Evolutionary conservation across 2,888 invertebrate genomes (phyloP), one percentile per base, ranked within the genome.

Genomic region (Campoletis raptor): DNA sequence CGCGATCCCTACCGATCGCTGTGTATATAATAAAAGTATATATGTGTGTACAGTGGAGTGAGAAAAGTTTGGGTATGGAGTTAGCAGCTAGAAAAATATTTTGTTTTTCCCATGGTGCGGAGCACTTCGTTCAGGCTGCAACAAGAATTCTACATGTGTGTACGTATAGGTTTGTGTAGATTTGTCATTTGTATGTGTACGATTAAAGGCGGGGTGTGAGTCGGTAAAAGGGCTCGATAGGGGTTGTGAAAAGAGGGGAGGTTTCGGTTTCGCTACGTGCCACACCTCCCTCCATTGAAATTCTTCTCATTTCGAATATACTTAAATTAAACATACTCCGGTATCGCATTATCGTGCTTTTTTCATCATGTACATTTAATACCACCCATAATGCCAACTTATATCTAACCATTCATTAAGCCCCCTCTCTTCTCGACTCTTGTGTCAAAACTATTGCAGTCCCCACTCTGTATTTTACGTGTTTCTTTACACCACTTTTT

Each of bases 381-480:
- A 80, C 82, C 76, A 70, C 78, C 87, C 88, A 78, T 91, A 91
- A 92, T 91, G 88, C 91, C 92, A 90, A 93, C 93, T 94, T 94
- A 94, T 94, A 94, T 91, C 93, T 94, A 94, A 94, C 94, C 94
- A 93, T 92, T 94, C 91, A 94, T 94, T 94, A 94, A 92, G 91
- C 61, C 64, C 54, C 67, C 45, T 3, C 48, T 36, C 36, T 24
- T 30, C 54, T 7, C 70, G 3, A 2, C 10, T 15, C 90, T 92
- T 93, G 81, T 81, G 94, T 94, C 94, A 92, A 94, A 94, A 94
- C 92, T 88, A 87, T 85, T 40, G 52, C 42, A 76, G 66, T 64
- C 85, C 83, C 57, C 61, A 30, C 30, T 2, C 77, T 82, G 79
- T 36, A 7, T 18, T 15, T 81, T 24, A 30, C 54, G 54, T 45